Conservation (phyloP, 2,888 invertebrate species). For the Drosophila robusta region DNA sequence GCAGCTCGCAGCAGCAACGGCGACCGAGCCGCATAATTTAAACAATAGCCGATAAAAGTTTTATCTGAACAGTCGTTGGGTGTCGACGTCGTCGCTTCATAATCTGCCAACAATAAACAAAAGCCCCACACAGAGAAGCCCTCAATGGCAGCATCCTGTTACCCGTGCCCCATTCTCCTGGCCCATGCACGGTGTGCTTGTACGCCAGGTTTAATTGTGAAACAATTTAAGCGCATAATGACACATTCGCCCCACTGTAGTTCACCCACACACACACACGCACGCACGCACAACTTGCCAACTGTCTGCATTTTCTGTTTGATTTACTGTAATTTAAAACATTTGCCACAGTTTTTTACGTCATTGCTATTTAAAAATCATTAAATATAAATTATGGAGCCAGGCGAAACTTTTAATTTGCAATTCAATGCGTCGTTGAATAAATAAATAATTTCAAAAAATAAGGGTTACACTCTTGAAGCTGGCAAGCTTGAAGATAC, state of each 20-base stretch:
- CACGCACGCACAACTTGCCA: conserved; percentile 1
- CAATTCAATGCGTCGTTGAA: conserved; percentile 53
- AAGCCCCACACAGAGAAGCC: conserved; percentile 39
- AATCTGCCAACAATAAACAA: conserved; percentile 73
- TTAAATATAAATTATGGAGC: conserved; percentile 62
- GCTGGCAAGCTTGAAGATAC: background rate
- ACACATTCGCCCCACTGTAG: conserved; percentile 39
- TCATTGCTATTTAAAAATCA: conserved; percentile 58
- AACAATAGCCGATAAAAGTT: conserved; percentile 64
- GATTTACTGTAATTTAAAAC: conserved; percentile 68
- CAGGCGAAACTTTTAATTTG: conserved; percentile 56
- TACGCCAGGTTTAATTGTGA: conserved; percentile 61
- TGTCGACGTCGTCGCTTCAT: conserved; percentile 54
- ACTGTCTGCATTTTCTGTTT: conserved; percentile 42
- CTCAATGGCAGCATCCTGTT: conserved; percentile 39
- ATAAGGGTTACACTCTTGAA: background rate
- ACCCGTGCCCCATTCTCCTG: background rate
- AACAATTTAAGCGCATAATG: conserved; percentile 71
- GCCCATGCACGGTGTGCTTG: background rate
- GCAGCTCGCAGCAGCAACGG: conserved; percentile 11
- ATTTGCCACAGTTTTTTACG: conserved; percentile 51
- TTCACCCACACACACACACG: conserved; percentile 5
- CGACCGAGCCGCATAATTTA: conserved; percentile 38
- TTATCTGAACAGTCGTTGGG: conserved; percentile 47
- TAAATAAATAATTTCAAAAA: conserved; percentile 45